Evolutionary conservation across 1,140 invertebrate species (phyloP).

Genomic region (Dermatophagoides farinae): DNA sequence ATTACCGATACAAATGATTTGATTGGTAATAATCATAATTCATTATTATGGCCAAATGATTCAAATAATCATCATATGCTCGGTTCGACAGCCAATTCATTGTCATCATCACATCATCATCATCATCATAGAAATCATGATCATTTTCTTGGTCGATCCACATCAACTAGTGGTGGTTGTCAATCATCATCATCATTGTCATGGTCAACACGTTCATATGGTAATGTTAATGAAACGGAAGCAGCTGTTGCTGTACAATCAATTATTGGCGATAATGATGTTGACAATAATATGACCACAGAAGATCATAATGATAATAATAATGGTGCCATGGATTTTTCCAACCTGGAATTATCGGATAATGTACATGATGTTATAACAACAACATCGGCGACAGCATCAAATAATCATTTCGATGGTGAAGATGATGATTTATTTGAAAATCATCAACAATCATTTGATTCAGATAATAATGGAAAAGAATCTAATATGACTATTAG

Average conservation of each 20-base stretch:
- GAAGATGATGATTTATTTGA: constrained; percentile 18
- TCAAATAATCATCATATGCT: not conserved
- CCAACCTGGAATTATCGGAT: constrained; percentile 7
- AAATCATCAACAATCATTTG: constrained; percentile 4
- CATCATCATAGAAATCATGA: too few relatives aligned
- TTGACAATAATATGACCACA: not conserved
- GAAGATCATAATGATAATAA: constrained; percentile 16
- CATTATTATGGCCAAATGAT: constrained; percentile 6
- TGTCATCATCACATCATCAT: not conserved
- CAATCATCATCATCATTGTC: not conserved
- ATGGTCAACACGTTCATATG: not conserved
- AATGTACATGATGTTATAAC: constrained; percentile 11
- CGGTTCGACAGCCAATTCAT: too few relatives aligned
- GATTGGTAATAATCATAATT: constrained; percentile 13
- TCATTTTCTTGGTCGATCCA: too few relatives aligned
- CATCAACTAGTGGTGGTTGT: not conserved
- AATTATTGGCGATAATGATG: constrained; percentile 12
- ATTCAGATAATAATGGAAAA: constrained; percentile 3
- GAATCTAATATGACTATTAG: not conserved
- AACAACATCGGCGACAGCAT: not conserved
- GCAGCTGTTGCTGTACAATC: constrained; percentile 14
- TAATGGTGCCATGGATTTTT: constrained; percentile 15
- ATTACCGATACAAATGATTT: constrained; percentile 1
- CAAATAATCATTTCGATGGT: constrained; percentile 8
- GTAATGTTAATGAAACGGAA: constrained; percentile 12